phyloP scores from a whole-genome alignment of 1,140 invertebrate species.

The Limonius californicus region DNA sequence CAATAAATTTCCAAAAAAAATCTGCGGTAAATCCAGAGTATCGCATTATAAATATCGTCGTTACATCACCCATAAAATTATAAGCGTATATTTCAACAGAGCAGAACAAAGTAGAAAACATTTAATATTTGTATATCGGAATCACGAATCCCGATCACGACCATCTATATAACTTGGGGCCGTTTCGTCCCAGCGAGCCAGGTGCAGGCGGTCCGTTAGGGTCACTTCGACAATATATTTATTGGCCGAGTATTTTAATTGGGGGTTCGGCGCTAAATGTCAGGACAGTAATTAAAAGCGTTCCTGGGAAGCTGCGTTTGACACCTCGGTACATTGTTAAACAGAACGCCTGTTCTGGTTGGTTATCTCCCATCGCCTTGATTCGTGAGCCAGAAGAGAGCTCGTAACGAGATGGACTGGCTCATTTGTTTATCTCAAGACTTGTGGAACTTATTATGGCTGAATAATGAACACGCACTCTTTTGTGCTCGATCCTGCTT shows the following conservation, averaged over 20 bases:
- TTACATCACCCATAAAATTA: constrained; percentile 46
- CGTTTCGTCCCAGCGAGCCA: constrained; percentile 15
- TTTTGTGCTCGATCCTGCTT: background rate
- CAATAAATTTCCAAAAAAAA: too few species aligned
- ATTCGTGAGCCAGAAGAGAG: constrained; percentile 41
- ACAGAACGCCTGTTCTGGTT: constrained; percentile 34
- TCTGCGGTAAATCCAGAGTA: too few species aligned
- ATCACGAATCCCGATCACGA: constrained; percentile 35
- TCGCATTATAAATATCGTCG: constrained; percentile 43
- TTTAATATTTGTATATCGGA: constrained; percentile 46
- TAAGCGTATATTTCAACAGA: constrained; percentile 43
- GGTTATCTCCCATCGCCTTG: constrained; percentile 40
- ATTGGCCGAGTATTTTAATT: constrained; percentile 46
- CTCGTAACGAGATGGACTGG: constrained; percentile 42
- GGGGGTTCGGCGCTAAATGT: constrained; percentile 45
- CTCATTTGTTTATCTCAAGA: constrained; percentile 44
- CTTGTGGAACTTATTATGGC: constrained; percentile 41
- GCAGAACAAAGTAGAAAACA: constrained; percentile 42
- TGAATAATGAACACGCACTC: constrained; percentile 41
- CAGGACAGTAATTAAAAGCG: constrained; percentile 46
- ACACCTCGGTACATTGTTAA: constrained; percentile 46
- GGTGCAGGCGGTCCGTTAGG: constrained; percentile 17
- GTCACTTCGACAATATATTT: constrained; percentile 38
- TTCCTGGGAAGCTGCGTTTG: constrained; percentile 43
- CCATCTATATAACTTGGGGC: constrained; percentile 7